phyloP scores from a whole-genome alignment of 2,888 invertebrate species.

The Drosophila kambysellisi region DNA sequence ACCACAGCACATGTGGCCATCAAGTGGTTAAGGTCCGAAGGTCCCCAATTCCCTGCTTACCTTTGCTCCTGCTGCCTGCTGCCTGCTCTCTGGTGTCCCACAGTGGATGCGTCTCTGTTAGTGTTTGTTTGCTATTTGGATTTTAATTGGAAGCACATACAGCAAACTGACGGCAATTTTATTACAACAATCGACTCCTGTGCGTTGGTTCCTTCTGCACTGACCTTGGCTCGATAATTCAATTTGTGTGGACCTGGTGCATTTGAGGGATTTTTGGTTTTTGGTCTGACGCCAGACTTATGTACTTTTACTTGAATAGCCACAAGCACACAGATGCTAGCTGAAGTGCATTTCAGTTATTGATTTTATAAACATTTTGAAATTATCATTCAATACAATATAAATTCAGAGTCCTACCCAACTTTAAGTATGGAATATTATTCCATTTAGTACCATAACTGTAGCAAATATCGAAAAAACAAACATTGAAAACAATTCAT shows the following conservation, averaged over 20 bases:
- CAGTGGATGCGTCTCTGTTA: background rate
- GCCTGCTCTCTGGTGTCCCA: background rate
- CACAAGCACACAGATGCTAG: background rate
- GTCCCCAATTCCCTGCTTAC: background rate
- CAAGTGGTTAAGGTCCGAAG: slow-evolving; percentile 30
- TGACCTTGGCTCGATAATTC: slow-evolving; percentile 45
- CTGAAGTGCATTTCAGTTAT: background rate
- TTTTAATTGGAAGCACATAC: slow-evolving; percentile 67
- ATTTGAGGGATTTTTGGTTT: slow-evolving; percentile 23
- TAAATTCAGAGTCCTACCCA: background rate
- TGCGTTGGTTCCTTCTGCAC: background rate
- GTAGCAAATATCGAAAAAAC: background rate
- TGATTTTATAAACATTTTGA: background rate
- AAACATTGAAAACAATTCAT: background rate
- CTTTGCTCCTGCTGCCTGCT: background rate
- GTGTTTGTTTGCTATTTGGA: slow-evolving; percentile 68
- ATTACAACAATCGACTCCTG: slow-evolving; percentile 4
- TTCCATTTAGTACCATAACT: background rate
- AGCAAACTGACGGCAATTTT: slow-evolving; percentile 1
- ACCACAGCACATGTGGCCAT: slow-evolving; percentile 38
- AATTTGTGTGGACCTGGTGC: slow-evolving; percentile 38
- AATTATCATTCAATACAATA: background rate
- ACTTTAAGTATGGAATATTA: background rate
- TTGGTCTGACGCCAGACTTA: background rate
- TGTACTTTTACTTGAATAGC: slow-evolving; percentile 10